phyloP scores from a whole-genome alignment of 2,888 invertebrate species.

The Drosophila mulleri region DNA sequence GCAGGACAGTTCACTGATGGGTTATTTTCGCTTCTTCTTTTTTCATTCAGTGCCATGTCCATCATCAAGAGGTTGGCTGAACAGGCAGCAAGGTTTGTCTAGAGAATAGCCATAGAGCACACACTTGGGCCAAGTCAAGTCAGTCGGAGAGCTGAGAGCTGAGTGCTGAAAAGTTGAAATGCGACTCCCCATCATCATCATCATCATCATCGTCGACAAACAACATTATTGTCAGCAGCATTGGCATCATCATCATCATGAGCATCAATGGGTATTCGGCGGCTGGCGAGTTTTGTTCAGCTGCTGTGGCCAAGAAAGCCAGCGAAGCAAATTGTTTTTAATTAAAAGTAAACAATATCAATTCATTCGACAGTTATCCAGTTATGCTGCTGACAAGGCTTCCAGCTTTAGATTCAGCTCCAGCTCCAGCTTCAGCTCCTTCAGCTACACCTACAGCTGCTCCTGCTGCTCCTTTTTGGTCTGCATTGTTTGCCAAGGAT shows the following conservation, averaged over 20 bases:
- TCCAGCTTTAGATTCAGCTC: background rate
- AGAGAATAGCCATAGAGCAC: constrained; percentile 24
- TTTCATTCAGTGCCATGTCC: constrained; percentile 1
- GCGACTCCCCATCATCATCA: constrained; percentile 28
- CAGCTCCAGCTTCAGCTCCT: constrained; percentile 10
- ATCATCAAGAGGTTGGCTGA: constrained; percentile 11
- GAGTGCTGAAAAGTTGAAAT: constrained; percentile 15
- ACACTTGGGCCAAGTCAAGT: constrained; percentile 34
- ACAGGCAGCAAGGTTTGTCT: constrained; percentile 2
- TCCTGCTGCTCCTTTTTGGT: constrained; percentile 1
- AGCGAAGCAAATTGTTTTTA: constrained; percentile 80
- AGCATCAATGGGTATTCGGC: constrained; percentile 24
- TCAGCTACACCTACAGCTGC: constrained; percentile 1
- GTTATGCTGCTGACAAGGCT: constrained; percentile 71
- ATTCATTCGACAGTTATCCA: constrained; percentile 80
- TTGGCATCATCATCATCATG: background rate
- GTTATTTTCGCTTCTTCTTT: constrained; percentile 6
- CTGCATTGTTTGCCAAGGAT: constrained; percentile 65
- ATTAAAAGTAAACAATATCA: constrained; percentile 81
- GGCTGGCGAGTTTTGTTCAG: constrained; percentile 35
- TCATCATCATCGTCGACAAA: background rate
- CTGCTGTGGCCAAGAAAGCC: constrained; percentile 68
- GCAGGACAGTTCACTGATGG: constrained; percentile 19
- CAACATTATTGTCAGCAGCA: background rate
- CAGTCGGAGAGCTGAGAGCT: constrained; percentile 8